These are phyloP conservation scores for Sminthurinus aureus DNA, from an alignment of 2,888 invertebrate genomes.

Conservation along the genomic window DNA sequence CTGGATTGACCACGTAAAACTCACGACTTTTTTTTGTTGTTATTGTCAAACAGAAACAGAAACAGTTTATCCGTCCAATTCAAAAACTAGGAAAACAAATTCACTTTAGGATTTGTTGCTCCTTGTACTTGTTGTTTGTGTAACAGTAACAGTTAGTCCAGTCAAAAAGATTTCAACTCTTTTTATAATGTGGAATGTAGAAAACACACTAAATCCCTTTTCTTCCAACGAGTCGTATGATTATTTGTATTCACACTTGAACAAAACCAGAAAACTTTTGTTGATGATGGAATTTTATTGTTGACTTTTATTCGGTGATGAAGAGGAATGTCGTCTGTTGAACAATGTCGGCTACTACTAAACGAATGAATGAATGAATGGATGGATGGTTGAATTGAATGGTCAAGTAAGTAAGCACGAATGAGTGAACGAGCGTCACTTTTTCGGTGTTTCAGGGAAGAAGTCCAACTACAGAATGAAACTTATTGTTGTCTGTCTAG, in stretches of 20 bases:
- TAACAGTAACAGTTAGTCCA: no score
- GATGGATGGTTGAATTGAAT: no score
- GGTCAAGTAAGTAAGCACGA: no score
- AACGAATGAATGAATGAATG: no score
- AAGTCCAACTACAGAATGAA: conserved; percentile 33
- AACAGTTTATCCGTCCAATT: conserved; percentile 8
- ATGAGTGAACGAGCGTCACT: conserved; percentile 7
- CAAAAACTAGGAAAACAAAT: neutral
- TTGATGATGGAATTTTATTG: neutral
- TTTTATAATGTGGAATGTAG: neutral
- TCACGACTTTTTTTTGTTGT: conserved; percentile 27
- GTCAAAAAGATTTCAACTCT: neutral
- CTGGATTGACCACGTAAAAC: neutral
- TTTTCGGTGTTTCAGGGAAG: conserved; percentile 17
- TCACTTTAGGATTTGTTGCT: neutral
- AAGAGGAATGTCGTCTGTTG: neutral
- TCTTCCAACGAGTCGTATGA: neutral
- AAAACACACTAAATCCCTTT: neutral
- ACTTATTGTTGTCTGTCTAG: conserved; percentile 28
- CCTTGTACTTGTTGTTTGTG: no score
- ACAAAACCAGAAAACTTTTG: neutral
- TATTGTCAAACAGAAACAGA: no score
- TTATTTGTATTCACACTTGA: neutral
- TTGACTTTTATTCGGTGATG: neutral
- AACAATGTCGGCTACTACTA: neutral